Evolutionary conservation across 1,140 invertebrate species (phyloP).

Genomic region (Rhopalosiphum maidis): DNA sequence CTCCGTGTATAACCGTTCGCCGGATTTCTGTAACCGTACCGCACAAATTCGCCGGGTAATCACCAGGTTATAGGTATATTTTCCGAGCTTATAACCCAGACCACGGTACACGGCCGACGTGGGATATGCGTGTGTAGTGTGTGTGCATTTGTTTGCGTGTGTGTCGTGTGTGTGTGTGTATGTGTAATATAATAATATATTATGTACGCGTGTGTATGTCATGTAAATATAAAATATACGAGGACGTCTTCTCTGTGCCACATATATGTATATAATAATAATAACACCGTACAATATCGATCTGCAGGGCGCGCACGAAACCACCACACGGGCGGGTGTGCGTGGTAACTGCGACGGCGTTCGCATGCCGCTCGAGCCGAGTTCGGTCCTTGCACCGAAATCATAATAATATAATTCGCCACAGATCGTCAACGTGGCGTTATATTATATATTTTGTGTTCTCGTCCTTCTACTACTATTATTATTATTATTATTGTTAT

Average conservation of each 20-base stretch:
- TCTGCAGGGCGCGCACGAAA: conserved; percentile 2
- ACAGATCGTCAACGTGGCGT: background rate
- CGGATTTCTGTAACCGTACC: too few species aligned
- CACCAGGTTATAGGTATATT: background rate
- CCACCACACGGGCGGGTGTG: background rate
- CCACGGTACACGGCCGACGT: background rate
- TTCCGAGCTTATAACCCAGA: background rate
- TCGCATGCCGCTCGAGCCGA: background rate
- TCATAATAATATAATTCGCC: background rate
- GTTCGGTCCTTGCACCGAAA: background rate
- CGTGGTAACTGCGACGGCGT: background rate
- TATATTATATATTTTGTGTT: background rate
- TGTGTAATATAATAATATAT: background rate
- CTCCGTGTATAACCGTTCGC: background rate
- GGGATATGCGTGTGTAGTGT: background rate
- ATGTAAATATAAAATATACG: conserved; percentile 8
- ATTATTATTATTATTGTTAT: background rate
- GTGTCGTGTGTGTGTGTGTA: background rate
- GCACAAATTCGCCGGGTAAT: background rate
- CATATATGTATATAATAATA: background rate
- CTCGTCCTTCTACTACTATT: background rate
- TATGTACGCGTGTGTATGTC: background rate
- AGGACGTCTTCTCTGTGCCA: background rate
- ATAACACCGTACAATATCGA: conserved; percentile 1
- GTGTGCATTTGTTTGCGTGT: background rate